Evolutionary conservation across 1,140 invertebrate species (phyloP), one percentile per base, ranked within the genome.

Genomic region (Capitella teleta): DNA sequence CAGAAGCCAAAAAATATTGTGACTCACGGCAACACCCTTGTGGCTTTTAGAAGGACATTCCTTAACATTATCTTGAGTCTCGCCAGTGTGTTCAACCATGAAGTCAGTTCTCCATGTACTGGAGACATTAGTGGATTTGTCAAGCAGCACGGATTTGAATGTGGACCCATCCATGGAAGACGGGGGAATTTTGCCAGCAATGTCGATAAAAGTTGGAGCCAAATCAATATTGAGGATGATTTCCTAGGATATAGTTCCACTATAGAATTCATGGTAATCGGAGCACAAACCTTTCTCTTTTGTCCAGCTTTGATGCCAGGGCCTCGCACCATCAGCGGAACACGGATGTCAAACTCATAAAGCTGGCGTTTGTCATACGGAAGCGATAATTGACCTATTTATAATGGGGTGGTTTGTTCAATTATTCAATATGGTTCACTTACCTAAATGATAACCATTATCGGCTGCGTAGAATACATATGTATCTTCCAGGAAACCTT

Each of bases 401-500:
- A 34, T 48, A 18, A 34, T 19, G 46, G n/a, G 21, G 10, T 14
- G 21, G 5, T n/a, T 5, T 18, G 16, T 34, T 34, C 2, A 48
- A 36, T 46, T 36, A 6, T 12, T 37, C 21, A n/a, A 23, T 14
- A 3, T 16, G 14, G 23, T 49, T 45, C 19, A 67, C 61, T 68
- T 73, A 72, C 85, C 86, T 60, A 90, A 73, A 73, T 92, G 88
- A 70, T 82, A 92, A 42, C 87, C 87, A 74, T 91, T 89, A 64
- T 93, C 87, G 0, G 87, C 89, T 0, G 86, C 84, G 57, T 83
- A 87, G 40, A 91, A 80, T 0, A 91, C 63, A 61, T 83, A 88
- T 3, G 87, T 91, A 57, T 85, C 77, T 4, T 85, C 67, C 5
- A 88, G 61, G 2, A 81, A 32, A 5, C 76, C 61, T 14, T 72